These are phyloP conservation scores for Xanthostigma xanthostigma DNA, from an alignment of 2,888 invertebrate species.

Conservation along the genomic window DNA sequence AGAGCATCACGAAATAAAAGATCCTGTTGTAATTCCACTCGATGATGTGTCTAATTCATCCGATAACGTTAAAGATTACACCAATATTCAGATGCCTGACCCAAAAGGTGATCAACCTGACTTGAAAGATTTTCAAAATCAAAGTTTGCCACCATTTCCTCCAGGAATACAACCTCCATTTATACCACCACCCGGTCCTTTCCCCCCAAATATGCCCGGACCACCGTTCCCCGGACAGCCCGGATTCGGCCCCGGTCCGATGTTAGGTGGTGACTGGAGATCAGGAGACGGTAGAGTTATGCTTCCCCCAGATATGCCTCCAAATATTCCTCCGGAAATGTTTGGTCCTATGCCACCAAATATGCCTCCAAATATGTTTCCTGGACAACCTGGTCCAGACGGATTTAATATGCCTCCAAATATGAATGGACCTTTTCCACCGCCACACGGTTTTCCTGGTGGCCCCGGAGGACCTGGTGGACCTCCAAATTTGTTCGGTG, in stretches of 20 bases:
- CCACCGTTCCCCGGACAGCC: slow-evolving; percentile 29
- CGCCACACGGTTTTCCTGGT: slow-evolving; percentile 25
- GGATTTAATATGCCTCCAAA: slow-evolving; percentile 26
- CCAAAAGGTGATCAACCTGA: slow-evolving; percentile 51
- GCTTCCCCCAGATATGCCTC: slow-evolving; percentile 21
- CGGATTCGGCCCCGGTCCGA: slow-evolving; percentile 19
- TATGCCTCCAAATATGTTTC: slow-evolving; percentile 22
- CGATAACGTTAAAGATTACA: slow-evolving; percentile 64
- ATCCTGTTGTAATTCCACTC: slow-evolving; percentile 71
- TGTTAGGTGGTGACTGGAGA: slow-evolving; percentile 23
- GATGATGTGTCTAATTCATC: slow-evolving; percentile 77
- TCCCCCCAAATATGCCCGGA: slow-evolving; percentile 31
- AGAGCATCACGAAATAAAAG: slow-evolving; percentile 59
- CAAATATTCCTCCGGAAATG: slow-evolving; percentile 14
- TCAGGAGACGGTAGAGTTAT: slow-evolving; percentile 30
- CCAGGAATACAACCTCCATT: slow-evolving; percentile 27
- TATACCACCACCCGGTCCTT: slow-evolving; percentile 18
- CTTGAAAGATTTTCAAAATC: no score
- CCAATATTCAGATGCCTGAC: slow-evolving; percentile 69
- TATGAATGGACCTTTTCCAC: slow-evolving; percentile 27
- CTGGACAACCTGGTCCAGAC: slow-evolving; percentile 16
- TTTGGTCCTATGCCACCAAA: slow-evolving; percentile 28
- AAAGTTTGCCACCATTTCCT: slow-evolving; percentile 30
- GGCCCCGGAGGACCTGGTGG: slow-evolving; percentile 17
- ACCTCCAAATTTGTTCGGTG: slow-evolving; percentile 1